phyloP scores from a whole-genome alignment of 2,888 invertebrate genomes.

The Theretra japonica region DNA sequence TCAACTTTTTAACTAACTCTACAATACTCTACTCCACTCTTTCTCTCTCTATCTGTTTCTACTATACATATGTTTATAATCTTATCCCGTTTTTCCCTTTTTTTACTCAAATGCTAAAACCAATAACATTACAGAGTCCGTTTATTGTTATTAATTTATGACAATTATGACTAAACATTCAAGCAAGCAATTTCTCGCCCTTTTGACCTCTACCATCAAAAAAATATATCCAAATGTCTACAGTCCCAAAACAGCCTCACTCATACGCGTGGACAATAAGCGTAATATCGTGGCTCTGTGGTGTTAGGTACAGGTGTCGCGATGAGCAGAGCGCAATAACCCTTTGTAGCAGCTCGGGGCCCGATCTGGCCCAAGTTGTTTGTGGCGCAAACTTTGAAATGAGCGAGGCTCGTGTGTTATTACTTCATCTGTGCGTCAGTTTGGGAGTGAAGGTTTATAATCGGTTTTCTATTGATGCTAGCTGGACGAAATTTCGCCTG shows the following conservation, averaged over 20 bases:
- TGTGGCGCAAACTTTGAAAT: constrained; percentile 43
- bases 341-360: constrained; percentile 41
- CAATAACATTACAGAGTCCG: no score
- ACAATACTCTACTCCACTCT: no score
- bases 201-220: no score
- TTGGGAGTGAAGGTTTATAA: background rate
- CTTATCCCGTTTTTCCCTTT: no score
- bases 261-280: constrained; percentile 51
- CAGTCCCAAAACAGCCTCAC: background rate
- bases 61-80: no score
- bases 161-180: no score
- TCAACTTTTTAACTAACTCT: no score
- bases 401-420: constrained; percentile 13
- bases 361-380: constrained; percentile 56
- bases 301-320: constrained; percentile 72
- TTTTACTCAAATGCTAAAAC: no score
- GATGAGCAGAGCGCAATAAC: constrained; percentile 66
- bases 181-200: no score
- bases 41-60: no score
- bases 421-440: constrained; percentile 4
- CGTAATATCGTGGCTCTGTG: constrained; percentile 58
- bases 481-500: background rate
- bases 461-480: constrained; percentile 22
- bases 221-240: background rate
- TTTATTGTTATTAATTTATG: no score